Evolutionary conservation across 1,140 invertebrate species (phyloP).

Genomic region (Lysiphlebus fabarum): DNA sequence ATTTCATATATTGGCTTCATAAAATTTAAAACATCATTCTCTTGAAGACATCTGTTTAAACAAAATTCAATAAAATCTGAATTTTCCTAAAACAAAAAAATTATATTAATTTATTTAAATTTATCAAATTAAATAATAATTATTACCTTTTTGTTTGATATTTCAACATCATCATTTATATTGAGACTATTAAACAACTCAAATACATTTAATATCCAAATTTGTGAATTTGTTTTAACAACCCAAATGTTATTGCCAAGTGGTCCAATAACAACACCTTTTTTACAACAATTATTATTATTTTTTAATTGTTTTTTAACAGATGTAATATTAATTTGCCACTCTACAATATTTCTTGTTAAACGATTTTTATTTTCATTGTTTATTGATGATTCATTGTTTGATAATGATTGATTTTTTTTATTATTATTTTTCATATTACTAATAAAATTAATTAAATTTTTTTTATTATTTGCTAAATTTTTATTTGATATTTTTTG

Average conservation of each 20-base stretch:
- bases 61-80: conserved; percentile 2
- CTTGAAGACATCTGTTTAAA: neutral
- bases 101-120: neutral
- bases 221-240: conserved; percentile 29
- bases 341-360: conserved; percentile 33
- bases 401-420: conserved; percentile 21
- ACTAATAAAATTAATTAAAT: conserved; percentile 33
- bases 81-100: neutral
- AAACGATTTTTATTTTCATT: conserved; percentile 28
- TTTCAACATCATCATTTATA: neutral
- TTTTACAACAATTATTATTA: conserved; percentile 7
- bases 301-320: conserved; percentile 27
- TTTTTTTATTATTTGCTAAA: conserved; percentile 31
- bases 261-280: conserved; percentile 31
- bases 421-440: conserved; percentile 39
- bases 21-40: neutral
- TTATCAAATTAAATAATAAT: neutral
- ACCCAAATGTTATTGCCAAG: conserved; percentile 35
- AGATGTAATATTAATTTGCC: conserved; percentile 30
- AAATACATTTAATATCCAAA: conserved; percentile 34
- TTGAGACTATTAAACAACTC: conserved; percentile 31
- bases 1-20: conserved; percentile 1
- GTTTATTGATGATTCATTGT: too few relatives aligned
- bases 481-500: conserved; percentile 11
- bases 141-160: conserved; percentile 1